Conservation (phyloP, 2,797 vertebrate genomes). For the Coendou prehensilis region DNA sequence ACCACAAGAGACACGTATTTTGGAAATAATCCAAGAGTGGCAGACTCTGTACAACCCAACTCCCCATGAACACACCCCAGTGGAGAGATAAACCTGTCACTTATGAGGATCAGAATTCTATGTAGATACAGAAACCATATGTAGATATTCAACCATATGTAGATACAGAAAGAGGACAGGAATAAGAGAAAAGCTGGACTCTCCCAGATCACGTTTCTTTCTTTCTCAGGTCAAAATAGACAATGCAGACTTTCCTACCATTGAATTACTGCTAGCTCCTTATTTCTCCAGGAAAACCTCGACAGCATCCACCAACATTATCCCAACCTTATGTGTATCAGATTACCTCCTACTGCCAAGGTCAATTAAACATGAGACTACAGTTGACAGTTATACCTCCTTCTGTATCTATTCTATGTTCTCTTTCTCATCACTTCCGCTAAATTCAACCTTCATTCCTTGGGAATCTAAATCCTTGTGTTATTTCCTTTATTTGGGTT, state of each 20-base stretch:
- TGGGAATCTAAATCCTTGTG: background rate
- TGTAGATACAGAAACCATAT: too few relatives aligned
- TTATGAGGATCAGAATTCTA: background rate
- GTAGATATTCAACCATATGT: background rate
- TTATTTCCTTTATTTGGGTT: slow-evolving; percentile 1
- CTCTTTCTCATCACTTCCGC: background rate
- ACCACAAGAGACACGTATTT: background rate
- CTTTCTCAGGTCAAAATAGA: background rate
- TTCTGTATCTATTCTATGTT: background rate
- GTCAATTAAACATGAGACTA: background rate
- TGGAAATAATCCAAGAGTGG: background rate
- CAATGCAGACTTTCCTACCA: background rate
- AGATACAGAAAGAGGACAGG: background rate
- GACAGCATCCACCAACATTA: background rate
- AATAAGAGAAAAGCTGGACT: slow-evolving; percentile 39
- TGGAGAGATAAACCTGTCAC: background rate
- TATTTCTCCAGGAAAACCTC: background rate
- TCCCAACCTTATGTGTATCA: background rate
- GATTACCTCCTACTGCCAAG: background rate
- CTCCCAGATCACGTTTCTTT: background rate
- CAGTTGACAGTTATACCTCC: background rate
- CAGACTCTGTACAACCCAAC: background rate
- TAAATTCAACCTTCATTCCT: background rate
- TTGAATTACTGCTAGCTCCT: background rate
- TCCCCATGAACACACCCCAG: background rate